Base-by-base conservation (phyloP, 2,113 vertebrate species). In the Athene noctua region DNA sequence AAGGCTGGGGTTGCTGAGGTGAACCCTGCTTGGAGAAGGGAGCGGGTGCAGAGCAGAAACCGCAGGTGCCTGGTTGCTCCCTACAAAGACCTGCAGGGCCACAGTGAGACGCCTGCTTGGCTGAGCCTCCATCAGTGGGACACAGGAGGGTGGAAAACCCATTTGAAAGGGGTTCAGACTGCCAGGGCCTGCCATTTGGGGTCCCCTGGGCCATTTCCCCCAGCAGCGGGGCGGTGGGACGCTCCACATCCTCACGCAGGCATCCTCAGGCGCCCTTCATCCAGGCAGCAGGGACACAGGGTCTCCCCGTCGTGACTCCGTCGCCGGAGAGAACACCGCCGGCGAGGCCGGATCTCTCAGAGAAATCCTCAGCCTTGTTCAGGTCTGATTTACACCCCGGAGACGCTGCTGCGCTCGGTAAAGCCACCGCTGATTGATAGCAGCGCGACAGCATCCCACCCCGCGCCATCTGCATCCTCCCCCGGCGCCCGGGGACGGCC, bases 31-130 rank as follows among this genome's bases (percentile, higher is more conserved):
- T 17, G 3, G 2, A 44, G 61, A 10, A 52, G 34, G 74, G 29
- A 57, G 18, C 0, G 2, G 44, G 67, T 14, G 32, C 22, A 7
- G 22, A 2, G 20, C 27, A 30, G 73, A 40, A 9, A 16, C 86
- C 9, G 4, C 15, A 19, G 68, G 73, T 36, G 26, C 34, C 3
- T 46, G 0, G 0, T 4, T 25, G 83, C 30, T 65, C 72, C 27
- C 67, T 11, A 5, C 44, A 68, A 46, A 49, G 67, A 29, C 59
- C 58, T 5, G 1, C 21, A 17, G 72, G 36, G 15, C 40, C 42
- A 25, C 1, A 1, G 26, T 0, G 40, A n/a, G 32, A 19, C 1
- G 0, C 25, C 25, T n/a, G 65, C 78, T 44, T 3, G 20, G 51
- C 80, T 30, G 70, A 40, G 34, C 9, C 23, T 42, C 51, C 59